These are phyloP conservation scores for Pollenia griseotomentosa DNA, from an alignment of 2,888 invertebrate species.

Conservation along the genomic window DNA sequence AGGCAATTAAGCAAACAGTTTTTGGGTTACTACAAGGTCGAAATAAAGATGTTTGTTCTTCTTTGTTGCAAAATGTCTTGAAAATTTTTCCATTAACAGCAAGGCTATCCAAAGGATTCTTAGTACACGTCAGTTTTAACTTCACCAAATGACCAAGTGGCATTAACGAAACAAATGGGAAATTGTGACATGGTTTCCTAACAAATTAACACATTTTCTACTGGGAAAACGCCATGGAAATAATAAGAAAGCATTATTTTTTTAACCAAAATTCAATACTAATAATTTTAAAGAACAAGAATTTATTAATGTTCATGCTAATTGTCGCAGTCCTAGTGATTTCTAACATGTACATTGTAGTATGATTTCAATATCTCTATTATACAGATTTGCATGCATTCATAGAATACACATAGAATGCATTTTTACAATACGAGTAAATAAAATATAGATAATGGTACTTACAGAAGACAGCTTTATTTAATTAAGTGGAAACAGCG, in stretches of 20 bases:
- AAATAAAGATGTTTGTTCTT: not conserved
- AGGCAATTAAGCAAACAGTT: slow-evolving; percentile 22
- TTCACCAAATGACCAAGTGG: slow-evolving; percentile 8
- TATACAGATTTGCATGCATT: no score
- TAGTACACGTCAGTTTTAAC: not conserved
- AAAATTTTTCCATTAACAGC: not conserved
- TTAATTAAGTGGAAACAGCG: slow-evolving; percentile 63
- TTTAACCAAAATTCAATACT: not conserved
- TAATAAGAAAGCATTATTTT: not conserved
- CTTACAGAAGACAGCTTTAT: slow-evolving; percentile 8
- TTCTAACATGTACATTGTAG: no score
- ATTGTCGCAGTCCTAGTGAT: no score
- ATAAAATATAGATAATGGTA: slow-evolving; percentile 3
- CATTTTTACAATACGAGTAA: no score
- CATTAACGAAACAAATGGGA: not conserved
- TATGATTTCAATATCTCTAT: no score
- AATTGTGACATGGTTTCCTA: slow-evolving; percentile 24
- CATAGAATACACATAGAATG: no score
- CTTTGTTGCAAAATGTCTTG: not conserved
- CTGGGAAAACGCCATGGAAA: slow-evolving; percentile 12
- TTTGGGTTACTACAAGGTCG: slow-evolving; percentile 41
- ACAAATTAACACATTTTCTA: slow-evolving; percentile 34
- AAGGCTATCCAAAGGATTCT: slow-evolving; percentile 6
- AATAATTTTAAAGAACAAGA: no score
- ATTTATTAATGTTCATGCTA: no score